phyloP scores from a whole-genome alignment of 1,140 invertebrate genomes.

The Pogonognathellus flavescens region DNA sequence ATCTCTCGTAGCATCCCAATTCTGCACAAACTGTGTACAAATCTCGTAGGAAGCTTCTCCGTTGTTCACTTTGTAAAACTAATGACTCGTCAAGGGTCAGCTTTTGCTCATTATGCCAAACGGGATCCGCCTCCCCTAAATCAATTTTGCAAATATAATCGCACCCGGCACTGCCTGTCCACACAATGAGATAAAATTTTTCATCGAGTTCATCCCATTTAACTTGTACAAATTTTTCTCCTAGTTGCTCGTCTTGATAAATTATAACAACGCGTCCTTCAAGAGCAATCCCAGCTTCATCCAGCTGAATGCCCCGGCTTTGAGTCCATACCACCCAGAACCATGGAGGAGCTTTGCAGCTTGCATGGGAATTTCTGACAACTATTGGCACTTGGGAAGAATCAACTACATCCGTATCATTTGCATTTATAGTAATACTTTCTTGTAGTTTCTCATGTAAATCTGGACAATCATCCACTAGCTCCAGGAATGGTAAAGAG shows the following conservation, averaged over 20 bases:
- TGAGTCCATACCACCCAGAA: constrained; percentile 63
- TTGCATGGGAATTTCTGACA: neutral
- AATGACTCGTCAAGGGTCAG: constrained; percentile 55
- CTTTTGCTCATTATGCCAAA: constrained; percentile 63
- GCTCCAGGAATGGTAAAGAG: constrained; percentile 72
- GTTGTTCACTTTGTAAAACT: constrained; percentile 59
- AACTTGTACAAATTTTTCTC: constrained; percentile 63
- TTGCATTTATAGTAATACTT: constrained; percentile 22
- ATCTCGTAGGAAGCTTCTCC: constrained; percentile 60
- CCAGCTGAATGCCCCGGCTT: constrained; percentile 61
- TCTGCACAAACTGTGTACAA: constrained; percentile 64
- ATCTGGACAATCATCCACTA: neutral
- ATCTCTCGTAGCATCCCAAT: constrained; percentile 64
- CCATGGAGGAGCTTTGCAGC: constrained; percentile 59
- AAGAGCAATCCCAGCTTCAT: constrained; percentile 65
- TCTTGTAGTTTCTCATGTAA: neutral
- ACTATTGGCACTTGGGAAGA: constrained; percentile 39
- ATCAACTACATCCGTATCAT: constrained; percentile 34
- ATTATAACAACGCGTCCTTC: constrained; percentile 61
- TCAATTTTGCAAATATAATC: constrained; percentile 64
- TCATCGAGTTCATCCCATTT: constrained; percentile 66
- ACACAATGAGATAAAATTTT: constrained; percentile 63
- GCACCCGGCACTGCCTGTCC: constrained; percentile 57
- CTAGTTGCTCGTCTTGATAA: constrained; percentile 59
- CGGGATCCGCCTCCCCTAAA: constrained; percentile 59